These are phyloP conservation scores for Odontocerum albicorne DNA, from an alignment of 2,888 invertebrate genomes.

Conservation along the genomic window DNA sequence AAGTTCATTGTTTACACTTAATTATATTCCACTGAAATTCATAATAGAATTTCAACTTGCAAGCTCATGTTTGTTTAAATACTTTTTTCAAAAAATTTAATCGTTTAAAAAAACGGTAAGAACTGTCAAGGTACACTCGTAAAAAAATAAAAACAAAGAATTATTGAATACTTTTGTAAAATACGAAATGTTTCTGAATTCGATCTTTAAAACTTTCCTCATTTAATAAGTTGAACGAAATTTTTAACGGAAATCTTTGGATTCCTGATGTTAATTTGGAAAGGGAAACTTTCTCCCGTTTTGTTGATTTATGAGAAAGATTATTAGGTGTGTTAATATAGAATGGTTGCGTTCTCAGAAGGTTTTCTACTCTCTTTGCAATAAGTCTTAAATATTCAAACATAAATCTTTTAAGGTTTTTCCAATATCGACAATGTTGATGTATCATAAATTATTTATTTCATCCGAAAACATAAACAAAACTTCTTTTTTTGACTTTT, in stretches of 20 bases:
- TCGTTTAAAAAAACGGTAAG: too few relatives aligned
- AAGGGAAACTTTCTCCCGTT: slow-evolving; percentile 25
- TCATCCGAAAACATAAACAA: not conserved
- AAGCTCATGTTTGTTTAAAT: too few relatives aligned
- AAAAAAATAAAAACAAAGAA: too few relatives aligned
- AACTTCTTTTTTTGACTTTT: too few relatives aligned
- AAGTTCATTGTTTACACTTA: too few relatives aligned
- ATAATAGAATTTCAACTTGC: too few relatives aligned
- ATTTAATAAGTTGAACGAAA: slow-evolving; percentile 13
- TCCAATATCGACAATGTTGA: not conserved
- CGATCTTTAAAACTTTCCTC: slow-evolving; percentile 12
- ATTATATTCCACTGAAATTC: too few relatives aligned
- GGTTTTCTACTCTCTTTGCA: not conserved
- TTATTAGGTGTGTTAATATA: slow-evolving; percentile 34
- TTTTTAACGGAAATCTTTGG: slow-evolving; percentile 30
- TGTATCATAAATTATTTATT: not conserved
- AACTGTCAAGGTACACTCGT: too few relatives aligned
- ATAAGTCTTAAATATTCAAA: slow-evolving; percentile 5
- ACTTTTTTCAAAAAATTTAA: too few relatives aligned
- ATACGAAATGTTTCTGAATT: slow-evolving; percentile 6
- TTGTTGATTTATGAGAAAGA: slow-evolving; percentile 30
- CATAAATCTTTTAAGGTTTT: not conserved
- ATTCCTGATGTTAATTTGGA: slow-evolving; percentile 35
- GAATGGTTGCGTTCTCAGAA: not conserved
- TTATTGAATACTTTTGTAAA: too few relatives aligned